Base-by-base conservation (phyloP, 2,888 invertebrate species). In the Galeruca laticollis region DNA sequence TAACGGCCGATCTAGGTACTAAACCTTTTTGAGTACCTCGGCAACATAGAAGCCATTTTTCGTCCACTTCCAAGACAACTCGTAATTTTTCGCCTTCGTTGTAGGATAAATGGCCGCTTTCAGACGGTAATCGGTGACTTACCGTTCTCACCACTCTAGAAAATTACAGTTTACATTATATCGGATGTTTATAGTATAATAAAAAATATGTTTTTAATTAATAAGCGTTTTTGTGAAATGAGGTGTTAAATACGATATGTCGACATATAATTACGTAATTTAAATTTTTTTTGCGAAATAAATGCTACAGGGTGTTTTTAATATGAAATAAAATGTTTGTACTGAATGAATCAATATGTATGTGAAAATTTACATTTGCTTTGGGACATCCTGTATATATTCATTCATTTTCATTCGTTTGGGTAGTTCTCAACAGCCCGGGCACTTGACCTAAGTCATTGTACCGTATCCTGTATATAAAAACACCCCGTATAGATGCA, bases 71-170 rank as follows among this genome's bases (percentile, higher is more conserved):
- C 33, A 93, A 86, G 60, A 93, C 90, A 40, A 94, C 89, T 72
- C 90, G 90, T 57, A 94, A 87, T 52, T 89, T 88, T 82, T 93
- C 93, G 18, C 93, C 93, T 83, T 93, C 92, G 82, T 91, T 92
- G 86, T 93, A 94, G 13, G 93, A 90, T 47, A 94, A 86, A 80
- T 93, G 93, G 11, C 93, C 93, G 60, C 91, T 92, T 81, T 93
- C 93, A 0, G 93, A 91, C n/a, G 93, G 92, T 69, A 92, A 85
- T 77, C 93, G 88, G 79, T 93, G 93, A 84, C 91, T 91, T 49
- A 93, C 84, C 2, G 94, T 93, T 80, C 92, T 88, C 66, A 93
- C 93, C 82, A 91, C 89, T 85, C 93, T 90, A 82, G 21, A 84
- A 85, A 72, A 71, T 18, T 59, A 67, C 43, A 71, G 13, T 47